Evolutionary conservation across 2,888 invertebrate species (phyloP).

Genomic region (Galeruca laticollis): DNA sequence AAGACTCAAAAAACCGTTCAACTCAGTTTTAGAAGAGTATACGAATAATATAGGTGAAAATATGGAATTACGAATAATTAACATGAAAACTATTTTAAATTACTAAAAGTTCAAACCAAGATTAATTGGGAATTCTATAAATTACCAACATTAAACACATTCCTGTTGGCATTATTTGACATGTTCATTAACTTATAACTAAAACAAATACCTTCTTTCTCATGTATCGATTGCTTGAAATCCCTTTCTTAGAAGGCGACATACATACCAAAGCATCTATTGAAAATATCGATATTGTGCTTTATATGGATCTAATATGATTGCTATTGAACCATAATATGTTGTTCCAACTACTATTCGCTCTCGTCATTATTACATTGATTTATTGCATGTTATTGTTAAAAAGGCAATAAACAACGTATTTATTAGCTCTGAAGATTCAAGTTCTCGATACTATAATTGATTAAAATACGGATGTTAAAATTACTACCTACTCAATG

Average conservation of each 20-base stretch:
- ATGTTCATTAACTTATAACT: neutral
- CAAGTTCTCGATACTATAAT: neutral
- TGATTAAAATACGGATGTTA: conserved; percentile 15
- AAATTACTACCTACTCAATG: neutral
- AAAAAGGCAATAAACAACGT: conserved; percentile 23
- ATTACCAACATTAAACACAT: neutral
- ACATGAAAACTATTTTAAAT: too few relatives aligned
- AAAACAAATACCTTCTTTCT: neutral
- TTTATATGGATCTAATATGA: conserved; percentile 58
- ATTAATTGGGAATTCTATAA: neutral
- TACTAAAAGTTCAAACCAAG: neutral
- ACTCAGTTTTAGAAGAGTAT: too few relatives aligned
- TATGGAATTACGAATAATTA: too few relatives aligned
- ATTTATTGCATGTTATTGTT: conserved; percentile 12
- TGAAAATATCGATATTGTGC: conserved; percentile 57
- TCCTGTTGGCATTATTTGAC: neutral
- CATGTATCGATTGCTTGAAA: neutral
- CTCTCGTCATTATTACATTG: conserved; percentile 4
- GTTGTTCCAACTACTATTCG: conserved; percentile 14
- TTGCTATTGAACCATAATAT: conserved; percentile 55
- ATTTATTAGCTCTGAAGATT: neutral
- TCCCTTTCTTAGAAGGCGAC: neutral
- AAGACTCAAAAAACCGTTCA: too few relatives aligned
- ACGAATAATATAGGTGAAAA: too few relatives aligned
- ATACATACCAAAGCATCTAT: conserved; percentile 4